Conservation (phyloP, 2,797 vertebrate species). For the Cebuella pygmaea region DNA sequence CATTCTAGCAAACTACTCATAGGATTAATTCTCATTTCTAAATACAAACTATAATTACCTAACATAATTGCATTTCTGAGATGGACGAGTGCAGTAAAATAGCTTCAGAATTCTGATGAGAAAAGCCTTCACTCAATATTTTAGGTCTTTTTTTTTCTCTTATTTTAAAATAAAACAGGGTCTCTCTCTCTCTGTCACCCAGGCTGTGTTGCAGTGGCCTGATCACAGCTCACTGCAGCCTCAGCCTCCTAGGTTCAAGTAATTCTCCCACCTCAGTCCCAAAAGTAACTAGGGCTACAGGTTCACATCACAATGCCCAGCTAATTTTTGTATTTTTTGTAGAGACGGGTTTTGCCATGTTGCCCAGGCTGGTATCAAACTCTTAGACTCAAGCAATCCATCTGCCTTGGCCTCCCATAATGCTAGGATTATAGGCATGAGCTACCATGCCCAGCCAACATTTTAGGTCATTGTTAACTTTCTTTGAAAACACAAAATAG, state of each 20-base stretch:
- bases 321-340: background rate
- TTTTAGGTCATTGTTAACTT: constrained; percentile 36
- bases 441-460: background rate
- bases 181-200: background rate
- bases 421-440: background rate
- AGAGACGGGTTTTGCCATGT: background rate
- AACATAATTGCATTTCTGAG: background rate
- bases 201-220: background rate
- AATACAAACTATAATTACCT: background rate
- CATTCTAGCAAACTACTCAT: background rate
- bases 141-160: background rate
- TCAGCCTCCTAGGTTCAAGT: background rate
- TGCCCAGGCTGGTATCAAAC: background rate
- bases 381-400: background rate
- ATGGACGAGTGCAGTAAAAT: background rate
- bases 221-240: background rate
- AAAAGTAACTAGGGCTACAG: background rate
- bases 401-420: background rate
- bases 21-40: constrained; percentile 6
- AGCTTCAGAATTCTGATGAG: constrained; percentile 21
- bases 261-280: background rate
- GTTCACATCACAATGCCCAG: background rate
- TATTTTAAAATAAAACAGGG: no score
- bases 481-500: constrained; percentile 3
- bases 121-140: background rate